These are phyloP conservation scores for Perognathus longimembris DNA, from an alignment of 2,113 vertebrate genomes.

Conservation along the genomic window DNA sequence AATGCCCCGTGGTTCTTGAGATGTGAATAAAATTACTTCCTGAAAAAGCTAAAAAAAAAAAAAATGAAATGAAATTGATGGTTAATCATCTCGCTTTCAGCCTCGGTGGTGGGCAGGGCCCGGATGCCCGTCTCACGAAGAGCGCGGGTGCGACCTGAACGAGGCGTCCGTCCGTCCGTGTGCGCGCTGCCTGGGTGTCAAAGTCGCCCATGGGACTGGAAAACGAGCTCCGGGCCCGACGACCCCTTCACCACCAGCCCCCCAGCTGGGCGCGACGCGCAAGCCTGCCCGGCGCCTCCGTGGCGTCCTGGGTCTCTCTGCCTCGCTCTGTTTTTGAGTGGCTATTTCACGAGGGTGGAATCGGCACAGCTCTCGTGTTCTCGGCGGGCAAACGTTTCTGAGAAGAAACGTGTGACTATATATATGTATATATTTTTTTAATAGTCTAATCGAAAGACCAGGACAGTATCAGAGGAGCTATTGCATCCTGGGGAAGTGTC, in stretches of 20 bases:
- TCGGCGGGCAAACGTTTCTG: too few relatives aligned
- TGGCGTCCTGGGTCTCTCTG: background rate
- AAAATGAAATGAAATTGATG: too few relatives aligned
- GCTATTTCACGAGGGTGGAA: background rate
- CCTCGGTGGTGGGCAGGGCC: background rate
- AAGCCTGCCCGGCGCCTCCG: fast-evolving
- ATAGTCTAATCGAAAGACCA: background rate
- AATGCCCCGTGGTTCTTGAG: conserved; percentile 62
- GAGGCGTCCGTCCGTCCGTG: conserved; percentile 27
- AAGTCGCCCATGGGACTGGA: background rate
- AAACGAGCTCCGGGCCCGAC: background rate
- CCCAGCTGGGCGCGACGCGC: fast-evolving
- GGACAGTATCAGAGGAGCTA: background rate
- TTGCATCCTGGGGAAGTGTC: background rate
- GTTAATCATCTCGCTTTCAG: conserved; percentile 61
- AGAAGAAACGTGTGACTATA: background rate
- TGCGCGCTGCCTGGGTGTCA: conserved; percentile 19
- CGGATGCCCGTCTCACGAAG: conserved; percentile 35
- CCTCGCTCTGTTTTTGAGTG: background rate
- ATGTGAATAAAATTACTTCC: conserved; percentile 73
- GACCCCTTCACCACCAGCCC: background rate
- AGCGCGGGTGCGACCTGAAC: conserved; percentile 27
- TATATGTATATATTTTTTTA: too few relatives aligned
- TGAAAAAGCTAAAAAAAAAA: conserved; percentile 51
- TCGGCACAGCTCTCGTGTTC: background rate